phyloP scores from a whole-genome alignment of 2,113 vertebrate species.

The Parotia lawesii region DNA sequence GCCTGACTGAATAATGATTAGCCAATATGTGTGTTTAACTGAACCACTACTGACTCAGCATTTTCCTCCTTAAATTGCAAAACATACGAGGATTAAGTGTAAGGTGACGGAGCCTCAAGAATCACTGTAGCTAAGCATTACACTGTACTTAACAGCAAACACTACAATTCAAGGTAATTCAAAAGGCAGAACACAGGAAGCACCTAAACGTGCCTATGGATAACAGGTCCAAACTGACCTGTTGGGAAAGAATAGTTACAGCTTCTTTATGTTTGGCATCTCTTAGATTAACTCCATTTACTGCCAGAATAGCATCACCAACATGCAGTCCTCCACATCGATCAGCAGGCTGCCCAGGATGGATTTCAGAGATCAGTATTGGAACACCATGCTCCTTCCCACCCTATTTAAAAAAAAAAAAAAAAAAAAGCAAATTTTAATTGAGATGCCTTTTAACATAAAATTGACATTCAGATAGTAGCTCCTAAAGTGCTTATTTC shows the following conservation, averaged over 20 bases:
- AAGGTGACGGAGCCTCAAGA: not conserved
- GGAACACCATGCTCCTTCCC: slow-evolving; percentile 98
- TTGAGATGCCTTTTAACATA: not conserved
- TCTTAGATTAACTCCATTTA: slow-evolving; percentile 94
- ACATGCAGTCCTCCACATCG: slow-evolving; percentile 93
- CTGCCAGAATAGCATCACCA: slow-evolving; percentile 93
- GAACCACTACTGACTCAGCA: not conserved
- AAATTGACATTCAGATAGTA: not conserved
- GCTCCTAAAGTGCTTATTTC: not conserved
- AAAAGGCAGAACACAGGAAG: not conserved
- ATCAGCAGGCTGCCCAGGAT: slow-evolving; percentile 91
- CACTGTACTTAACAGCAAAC: not conserved
- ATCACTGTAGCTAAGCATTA: not conserved
- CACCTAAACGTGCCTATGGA: not conserved
- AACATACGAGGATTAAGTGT: not conserved
- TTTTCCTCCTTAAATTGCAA: not conserved
- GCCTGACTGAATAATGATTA: not conserved
- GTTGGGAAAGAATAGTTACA: slow-evolving; percentile 96
- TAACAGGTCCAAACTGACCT: slow-evolving; percentile 72
- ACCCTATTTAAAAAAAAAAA: slow-evolving; percentile 71
- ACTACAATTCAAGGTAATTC: not conserved
- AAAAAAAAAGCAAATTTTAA: not conserved
- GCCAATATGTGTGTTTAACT: not conserved
- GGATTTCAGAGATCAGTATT: slow-evolving; percentile 97
- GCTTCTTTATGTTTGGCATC: slow-evolving; percentile 98